phyloP scores from a whole-genome alignment of 2,888 invertebrate genomes.

The Hypena proboscidalis region DNA sequence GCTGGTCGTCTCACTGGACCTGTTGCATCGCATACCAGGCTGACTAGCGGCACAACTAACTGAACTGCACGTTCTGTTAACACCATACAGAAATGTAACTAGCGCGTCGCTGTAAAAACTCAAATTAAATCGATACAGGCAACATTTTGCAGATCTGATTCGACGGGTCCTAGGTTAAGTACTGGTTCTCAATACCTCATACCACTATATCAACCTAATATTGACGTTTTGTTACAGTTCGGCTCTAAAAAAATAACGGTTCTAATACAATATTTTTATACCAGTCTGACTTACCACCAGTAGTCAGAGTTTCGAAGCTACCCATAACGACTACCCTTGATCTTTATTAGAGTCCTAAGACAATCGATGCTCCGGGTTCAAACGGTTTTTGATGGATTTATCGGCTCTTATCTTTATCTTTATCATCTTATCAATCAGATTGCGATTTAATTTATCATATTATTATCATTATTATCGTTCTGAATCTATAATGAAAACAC shows the following conservation, averaged over 20 bases:
- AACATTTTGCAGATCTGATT: neutral
- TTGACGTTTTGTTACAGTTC: too few species aligned
- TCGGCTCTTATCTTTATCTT: neutral
- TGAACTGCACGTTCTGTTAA: constrained; percentile 51
- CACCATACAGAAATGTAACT: constrained; percentile 23
- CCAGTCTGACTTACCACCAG: too few species aligned
- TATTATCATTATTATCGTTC: constrained; percentile 18
- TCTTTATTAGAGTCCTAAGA: too few species aligned
- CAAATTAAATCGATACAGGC: neutral
- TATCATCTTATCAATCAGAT: neutral
- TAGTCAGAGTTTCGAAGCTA: too few species aligned
- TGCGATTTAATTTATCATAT: neutral
- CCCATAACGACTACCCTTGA: too few species aligned
- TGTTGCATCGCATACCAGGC: constrained; percentile 66
- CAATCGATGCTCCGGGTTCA: too few species aligned
- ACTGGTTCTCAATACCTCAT: too few species aligned
- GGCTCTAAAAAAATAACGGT: too few species aligned
- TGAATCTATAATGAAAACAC: constrained; percentile 26
- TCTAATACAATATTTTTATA: too few species aligned
- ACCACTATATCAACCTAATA: too few species aligned
- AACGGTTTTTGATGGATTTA: too few species aligned
- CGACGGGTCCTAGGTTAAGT: too few species aligned
- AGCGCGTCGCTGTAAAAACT: constrained; percentile 17
- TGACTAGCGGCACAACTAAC: constrained; percentile 73
- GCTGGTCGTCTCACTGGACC: constrained; percentile 51